These are phyloP conservation scores for Pristiophorus japonicus DNA, from an alignment of 2,113 vertebrate genomes.

Conservation along the genomic window DNA sequence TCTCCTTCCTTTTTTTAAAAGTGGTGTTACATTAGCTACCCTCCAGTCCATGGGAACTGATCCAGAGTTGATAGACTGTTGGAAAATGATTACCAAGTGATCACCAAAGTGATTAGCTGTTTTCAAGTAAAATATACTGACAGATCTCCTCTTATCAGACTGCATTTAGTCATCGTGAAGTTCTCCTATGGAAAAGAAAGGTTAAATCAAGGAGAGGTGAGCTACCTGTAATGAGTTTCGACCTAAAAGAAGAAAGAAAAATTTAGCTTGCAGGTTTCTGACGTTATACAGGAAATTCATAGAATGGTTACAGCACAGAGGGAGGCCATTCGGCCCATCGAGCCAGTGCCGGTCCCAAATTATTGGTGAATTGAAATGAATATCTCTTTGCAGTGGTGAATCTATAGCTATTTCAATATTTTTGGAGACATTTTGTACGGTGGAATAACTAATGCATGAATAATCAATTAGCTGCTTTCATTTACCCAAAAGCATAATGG, in stretches of 20 bases:
- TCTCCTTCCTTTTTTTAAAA: too few relatives aligned
- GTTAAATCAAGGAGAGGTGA: neutral
- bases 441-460: neutral
- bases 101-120: neutral
- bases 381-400: neutral
- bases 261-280: neutral
- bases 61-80: too few relatives aligned
- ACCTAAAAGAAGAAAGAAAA: neutral
- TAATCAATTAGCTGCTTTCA: neutral
- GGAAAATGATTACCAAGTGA: too few relatives aligned
- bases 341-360: too few relatives aligned
- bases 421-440: neutral
- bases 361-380: neutral
- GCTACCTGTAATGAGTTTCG: neutral
- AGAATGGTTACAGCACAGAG: too few relatives aligned
- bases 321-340: too few relatives aligned
- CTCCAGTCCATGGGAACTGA: too few relatives aligned
- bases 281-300: neutral
- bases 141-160: neutral
- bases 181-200: neutral
- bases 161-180: neutral
- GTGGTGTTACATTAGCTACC: too few relatives aligned
- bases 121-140: neutral
- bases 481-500: neutral
- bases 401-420: neutral